Percentiles rank a stretch among this genome's conserved stretches.
Conservation (phyloP, 2,113 vertebrate species). For the Hippolais icterina region DNA sequence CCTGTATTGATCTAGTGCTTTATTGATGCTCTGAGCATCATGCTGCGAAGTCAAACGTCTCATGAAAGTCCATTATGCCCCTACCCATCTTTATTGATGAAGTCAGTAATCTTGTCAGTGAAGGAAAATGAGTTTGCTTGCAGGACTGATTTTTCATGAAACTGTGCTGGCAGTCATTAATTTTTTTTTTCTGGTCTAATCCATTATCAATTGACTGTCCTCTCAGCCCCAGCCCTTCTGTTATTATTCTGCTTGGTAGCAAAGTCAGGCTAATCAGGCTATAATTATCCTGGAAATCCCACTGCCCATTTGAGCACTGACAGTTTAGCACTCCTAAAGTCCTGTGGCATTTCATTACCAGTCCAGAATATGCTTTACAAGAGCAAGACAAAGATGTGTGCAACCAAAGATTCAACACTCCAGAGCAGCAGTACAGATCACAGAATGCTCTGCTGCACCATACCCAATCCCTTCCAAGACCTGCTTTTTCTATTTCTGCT, state of each 20-base stretch:
- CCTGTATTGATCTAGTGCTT: slow-evolving; percentile 1
- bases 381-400: neutral
- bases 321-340: neutral
- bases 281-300: slow-evolving; percentile 40
- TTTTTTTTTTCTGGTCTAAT: neutral
- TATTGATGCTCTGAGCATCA: neutral
- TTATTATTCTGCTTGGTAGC: neutral
- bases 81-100: neutral
- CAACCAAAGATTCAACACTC: neutral
- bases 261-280: slow-evolving; percentile 45
- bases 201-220: neutral
- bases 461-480: neutral
- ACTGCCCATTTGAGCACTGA: slow-evolving; percentile 22
- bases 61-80: neutral
- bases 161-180: neutral
- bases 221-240: neutral
- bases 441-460: neutral
- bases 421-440: neutral
- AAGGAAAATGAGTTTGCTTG: slow-evolving; percentile 25
- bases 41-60: neutral
- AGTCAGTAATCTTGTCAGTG: slow-evolving; percentile 8
- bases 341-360: neutral
- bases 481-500: neutral
- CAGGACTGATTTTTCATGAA: neutral
- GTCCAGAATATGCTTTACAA: neutral